Conservation (phyloP, 2,888 invertebrate species). For the Eulithis testata region DNA sequence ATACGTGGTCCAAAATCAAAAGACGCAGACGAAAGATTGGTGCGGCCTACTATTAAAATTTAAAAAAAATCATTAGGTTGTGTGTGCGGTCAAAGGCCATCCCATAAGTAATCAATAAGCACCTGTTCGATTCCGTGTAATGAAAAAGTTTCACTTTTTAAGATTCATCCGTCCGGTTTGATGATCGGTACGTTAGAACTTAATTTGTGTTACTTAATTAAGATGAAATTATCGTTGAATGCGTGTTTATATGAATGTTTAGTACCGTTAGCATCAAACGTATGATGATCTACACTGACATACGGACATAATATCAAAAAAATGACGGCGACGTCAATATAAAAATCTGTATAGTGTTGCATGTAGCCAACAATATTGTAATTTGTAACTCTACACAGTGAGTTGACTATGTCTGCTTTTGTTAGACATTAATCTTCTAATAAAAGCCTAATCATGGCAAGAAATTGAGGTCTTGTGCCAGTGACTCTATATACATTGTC, state of each 20-base stretch:
- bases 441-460: conserved; percentile 33
- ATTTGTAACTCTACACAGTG: no score
- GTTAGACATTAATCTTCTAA: conserved; percentile 12
- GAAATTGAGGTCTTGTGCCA: conserved; percentile 33
- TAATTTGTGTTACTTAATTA: conserved; percentile 1
- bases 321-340: no score
- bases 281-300: no score
- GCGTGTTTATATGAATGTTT: neutral
- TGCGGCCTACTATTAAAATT: conserved; percentile 28
- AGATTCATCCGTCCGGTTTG: conserved; percentile 26
- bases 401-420: neutral
- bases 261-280: no score
- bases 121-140: conserved; percentile 22
- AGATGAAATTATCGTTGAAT: neutral
- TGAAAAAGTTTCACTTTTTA: conserved; percentile 35
- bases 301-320: no score
- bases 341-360: no score
- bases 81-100: conserved; percentile 32
- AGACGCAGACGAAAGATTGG: conserved; percentile 29
- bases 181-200: conserved; percentile 15
- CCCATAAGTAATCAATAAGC: conserved; percentile 33
- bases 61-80: conserved; percentile 31
- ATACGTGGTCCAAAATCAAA: neutral
- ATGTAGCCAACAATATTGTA: no score
- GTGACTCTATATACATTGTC: conserved; percentile 36